These are phyloP conservation scores for Amphiduros pacificus DNA, from an alignment of 2,888 invertebrate species.

Conservation along the genomic window DNA sequence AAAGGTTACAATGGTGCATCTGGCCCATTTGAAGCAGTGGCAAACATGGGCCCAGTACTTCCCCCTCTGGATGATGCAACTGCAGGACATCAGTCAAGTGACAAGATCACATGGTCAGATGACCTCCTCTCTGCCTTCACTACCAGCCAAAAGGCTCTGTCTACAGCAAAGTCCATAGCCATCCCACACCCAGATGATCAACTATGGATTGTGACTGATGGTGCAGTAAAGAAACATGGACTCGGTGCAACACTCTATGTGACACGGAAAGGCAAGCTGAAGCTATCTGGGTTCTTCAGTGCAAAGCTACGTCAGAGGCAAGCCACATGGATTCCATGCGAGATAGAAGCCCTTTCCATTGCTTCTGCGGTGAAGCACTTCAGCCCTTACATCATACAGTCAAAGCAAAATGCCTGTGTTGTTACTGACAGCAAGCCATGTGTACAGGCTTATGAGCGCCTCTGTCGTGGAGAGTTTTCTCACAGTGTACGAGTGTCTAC, in stretches of 20 bases:
- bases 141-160: neutral
- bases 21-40: neutral
- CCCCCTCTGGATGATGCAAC: neutral
- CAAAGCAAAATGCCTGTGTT: too few species aligned
- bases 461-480: neutral
- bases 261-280: neutral
- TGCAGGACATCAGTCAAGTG: neutral
- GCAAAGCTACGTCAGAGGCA: neutral
- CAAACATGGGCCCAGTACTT: constrained; percentile 9
- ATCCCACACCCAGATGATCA: neutral
- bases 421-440: neutral
- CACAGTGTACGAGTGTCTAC: neutral
- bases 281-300: neutral
- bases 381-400: neutral
- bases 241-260: neutral
- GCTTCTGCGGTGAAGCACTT: neutral
- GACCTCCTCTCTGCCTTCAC: neutral
- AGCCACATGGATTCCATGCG: neutral
- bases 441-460: neutral
- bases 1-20: constrained; percentile 3
- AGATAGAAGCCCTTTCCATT: neutral
- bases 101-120: neutral
- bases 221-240: neutral
- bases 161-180: neutral
- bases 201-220: neutral